These are phyloP conservation scores for Campoletis sonorensis DNA, from an alignment of 1,140 invertebrate species.

Conservation along the genomic window DNA sequence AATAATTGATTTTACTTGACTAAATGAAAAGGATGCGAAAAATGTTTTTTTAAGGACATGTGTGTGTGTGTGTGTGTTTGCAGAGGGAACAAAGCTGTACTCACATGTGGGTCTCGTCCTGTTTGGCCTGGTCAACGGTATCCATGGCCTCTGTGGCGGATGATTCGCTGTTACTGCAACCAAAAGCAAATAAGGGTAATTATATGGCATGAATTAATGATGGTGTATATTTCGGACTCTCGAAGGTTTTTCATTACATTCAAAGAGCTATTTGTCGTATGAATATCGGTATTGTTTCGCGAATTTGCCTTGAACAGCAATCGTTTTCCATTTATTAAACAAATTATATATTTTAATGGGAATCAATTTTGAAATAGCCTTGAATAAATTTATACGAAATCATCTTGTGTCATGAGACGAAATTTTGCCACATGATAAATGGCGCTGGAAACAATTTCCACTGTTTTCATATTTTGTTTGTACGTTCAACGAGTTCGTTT, in stretches of 20 bases:
- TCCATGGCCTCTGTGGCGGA: slow-evolving; percentile 95
- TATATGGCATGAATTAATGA: slow-evolving; percentile 8
- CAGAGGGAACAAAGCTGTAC: slow-evolving; percentile 69
- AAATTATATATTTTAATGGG: too few species aligned
- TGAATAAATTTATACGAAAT: too few species aligned
- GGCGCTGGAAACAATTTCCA: too few species aligned
- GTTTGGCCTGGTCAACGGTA: slow-evolving; percentile 91
- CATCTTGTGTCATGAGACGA: too few species aligned
- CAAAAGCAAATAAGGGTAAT: slow-evolving; percentile 60
- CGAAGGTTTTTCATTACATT: background rate
- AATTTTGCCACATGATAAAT: too few species aligned
- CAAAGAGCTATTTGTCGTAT: too few species aligned
- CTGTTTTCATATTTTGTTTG: too few species aligned
- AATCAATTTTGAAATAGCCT: too few species aligned
- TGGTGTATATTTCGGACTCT: background rate
- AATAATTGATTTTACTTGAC: background rate
- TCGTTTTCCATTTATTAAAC: too few species aligned
- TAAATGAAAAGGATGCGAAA: background rate
- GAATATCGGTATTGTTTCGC: too few species aligned
- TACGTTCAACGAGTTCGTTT: too few species aligned
- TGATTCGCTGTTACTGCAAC: slow-evolving; percentile 91
- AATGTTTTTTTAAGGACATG: background rate
- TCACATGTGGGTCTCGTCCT: slow-evolving; percentile 91
- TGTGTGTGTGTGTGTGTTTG: background rate
- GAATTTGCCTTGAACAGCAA: too few species aligned